Evolutionary conservation across 2,797 vertebrate species (phyloP).

Genomic region (Notoglanidium macrostoma): DNA sequence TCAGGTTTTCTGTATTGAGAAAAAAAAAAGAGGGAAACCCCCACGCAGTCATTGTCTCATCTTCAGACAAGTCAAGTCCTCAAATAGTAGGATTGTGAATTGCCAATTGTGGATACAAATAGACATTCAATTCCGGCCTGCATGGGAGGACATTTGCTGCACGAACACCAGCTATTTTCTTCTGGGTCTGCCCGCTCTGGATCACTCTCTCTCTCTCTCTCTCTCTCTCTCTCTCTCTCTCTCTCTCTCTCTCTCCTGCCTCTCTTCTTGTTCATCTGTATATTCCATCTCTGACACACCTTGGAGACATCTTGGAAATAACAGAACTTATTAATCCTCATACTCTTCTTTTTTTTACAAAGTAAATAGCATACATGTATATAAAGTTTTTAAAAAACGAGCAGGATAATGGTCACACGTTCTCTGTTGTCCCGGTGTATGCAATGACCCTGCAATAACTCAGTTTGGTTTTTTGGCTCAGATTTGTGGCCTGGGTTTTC

Average conservation of each 20-base stretch:
- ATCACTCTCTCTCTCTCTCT: neutral
- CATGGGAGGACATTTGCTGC: slow-evolving; percentile 11
- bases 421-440: no score
- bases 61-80: neutral
- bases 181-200: neutral
- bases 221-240: neutral
- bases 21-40: neutral
- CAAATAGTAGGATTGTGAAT: slow-evolving; percentile 7
- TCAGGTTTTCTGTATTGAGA: neutral
- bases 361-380: neutral
- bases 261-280: neutral
- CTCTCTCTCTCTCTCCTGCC: neutral
- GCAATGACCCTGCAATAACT: neutral
- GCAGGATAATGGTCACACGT: neutral
- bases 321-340: neutral
- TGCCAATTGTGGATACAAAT: slow-evolving; percentile 20
- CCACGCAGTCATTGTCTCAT: neutral
- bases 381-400: neutral
- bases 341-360: neutral
- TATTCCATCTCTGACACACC: neutral
- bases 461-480: neutral
- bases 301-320: neutral
- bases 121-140: slow-evolving; percentile 1
- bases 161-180: neutral
- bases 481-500: neutral